Evolutionary conservation across 2,797 vertebrate species (phyloP).

Genomic region (Diglossa cyanea): DNA sequence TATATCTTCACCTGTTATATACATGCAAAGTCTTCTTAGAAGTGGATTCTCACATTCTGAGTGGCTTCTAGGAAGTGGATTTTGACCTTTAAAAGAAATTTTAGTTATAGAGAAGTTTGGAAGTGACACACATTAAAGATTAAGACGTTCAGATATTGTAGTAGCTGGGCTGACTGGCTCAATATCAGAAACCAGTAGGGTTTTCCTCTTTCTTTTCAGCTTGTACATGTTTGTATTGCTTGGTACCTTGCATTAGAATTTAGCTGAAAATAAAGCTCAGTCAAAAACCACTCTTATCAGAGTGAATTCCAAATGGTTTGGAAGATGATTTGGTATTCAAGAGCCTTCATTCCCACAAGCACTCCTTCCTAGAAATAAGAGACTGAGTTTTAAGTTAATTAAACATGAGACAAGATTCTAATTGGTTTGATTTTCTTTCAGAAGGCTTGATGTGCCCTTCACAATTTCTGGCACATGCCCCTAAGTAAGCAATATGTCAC

Average conservation of each 20-base stretch:
- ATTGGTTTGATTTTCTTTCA: slow-evolving; percentile 4
- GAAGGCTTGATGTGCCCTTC: neutral
- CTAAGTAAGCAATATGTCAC: neutral
- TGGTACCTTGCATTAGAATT: neutral
- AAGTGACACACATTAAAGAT: neutral
- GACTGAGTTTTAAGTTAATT: neutral
- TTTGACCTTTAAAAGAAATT: neutral
- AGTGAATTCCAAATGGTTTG: neutral
- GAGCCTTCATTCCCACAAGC: neutral
- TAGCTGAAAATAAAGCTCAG: neutral
- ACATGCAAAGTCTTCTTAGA: neutral
- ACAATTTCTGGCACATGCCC: neutral
- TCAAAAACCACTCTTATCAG: neutral
- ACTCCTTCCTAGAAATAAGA: neutral
- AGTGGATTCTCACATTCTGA: neutral
- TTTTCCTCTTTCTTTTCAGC: neutral
- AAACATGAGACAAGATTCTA: neutral
- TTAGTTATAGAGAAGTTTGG: neutral
- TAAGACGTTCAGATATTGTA: neutral
- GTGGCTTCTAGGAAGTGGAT: neutral
- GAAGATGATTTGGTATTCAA: neutral
- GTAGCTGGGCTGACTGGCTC: neutral
- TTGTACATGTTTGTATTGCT: neutral
- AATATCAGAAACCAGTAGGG: neutral
- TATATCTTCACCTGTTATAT: neutral